Evolutionary conservation across 2,113 vertebrate genomes (phyloP).

Genomic region (Hemicordylus capensis): DNA sequence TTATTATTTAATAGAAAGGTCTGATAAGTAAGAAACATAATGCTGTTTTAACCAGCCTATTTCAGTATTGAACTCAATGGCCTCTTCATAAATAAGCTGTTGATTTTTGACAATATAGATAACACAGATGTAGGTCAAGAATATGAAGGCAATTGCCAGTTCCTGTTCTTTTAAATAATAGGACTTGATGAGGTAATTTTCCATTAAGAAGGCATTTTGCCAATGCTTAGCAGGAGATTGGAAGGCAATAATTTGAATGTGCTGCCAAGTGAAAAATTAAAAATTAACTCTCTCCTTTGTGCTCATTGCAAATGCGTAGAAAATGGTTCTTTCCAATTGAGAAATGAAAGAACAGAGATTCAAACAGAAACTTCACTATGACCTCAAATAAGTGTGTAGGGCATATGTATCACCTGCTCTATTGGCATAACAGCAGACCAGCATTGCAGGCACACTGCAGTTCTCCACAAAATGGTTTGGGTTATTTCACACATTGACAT

Average conservation of each 20-base stretch:
- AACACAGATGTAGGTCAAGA: constrained; percentile 15
- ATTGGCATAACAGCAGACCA: background rate
- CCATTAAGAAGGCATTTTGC: constrained; percentile 56
- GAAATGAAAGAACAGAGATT: constrained; percentile 28
- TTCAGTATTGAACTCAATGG: constrained; percentile 3
- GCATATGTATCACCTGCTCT: background rate
- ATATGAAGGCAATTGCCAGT: constrained; percentile 27
- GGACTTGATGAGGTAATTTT: constrained; percentile 63
- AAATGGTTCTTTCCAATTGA: constrained; percentile 24
- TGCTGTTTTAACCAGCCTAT: background rate
- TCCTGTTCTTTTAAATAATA: constrained; percentile 42
- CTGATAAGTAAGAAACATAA: background rate
- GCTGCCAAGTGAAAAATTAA: constrained; percentile 59
- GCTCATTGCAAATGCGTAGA: constrained; percentile 9
- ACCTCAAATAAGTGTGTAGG: background rate
- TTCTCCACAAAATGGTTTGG: background rate
- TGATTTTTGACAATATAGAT: constrained; percentile 15
- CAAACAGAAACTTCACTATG: constrained; percentile 29
- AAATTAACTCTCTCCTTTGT: constrained; percentile 49
- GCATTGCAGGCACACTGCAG: background rate
- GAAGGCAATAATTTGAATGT: constrained; percentile 54
- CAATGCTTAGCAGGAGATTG: constrained; percentile 46
- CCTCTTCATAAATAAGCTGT: constrained; percentile 16
- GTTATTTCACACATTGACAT: background rate
- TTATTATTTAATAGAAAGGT: background rate